phyloP scores from a whole-genome alignment of 2,888 invertebrate genomes.

The Seladonia tumulorum region DNA sequence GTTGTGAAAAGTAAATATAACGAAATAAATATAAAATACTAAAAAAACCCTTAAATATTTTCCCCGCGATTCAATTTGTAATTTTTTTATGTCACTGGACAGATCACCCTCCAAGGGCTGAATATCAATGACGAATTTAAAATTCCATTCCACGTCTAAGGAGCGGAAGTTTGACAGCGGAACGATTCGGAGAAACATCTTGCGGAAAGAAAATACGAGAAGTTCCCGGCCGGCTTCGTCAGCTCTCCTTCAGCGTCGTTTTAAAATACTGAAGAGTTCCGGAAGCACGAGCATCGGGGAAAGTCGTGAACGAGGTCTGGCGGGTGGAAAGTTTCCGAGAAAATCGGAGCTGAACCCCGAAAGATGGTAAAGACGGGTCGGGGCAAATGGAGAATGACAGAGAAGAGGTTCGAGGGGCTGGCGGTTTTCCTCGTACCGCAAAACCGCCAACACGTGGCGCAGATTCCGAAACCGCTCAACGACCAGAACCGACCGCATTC shows the following conservation, averaged over 20 bases:
- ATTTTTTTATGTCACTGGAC: no score
- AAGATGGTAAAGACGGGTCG: slow-evolving; percentile 61
- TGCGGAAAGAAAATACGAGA: neutral
- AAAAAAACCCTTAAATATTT: no score
- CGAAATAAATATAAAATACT: no score
- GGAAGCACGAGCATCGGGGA: neutral
- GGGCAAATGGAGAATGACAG: slow-evolving; percentile 61
- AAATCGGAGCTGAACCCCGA: slow-evolving; percentile 46
- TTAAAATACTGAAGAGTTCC: neutral
- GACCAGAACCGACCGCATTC: slow-evolving; percentile 71
- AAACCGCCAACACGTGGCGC: slow-evolving; percentile 82
- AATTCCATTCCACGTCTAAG: neutral
- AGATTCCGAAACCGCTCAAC: slow-evolving; percentile 78
- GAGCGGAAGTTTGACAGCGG: neutral
- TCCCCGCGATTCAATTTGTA: no score
- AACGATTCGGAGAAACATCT: neutral
- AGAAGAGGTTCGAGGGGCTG: slow-evolving; percentile 73
- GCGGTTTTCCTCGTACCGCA: slow-evolving; percentile 81
- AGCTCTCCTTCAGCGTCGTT: neutral
- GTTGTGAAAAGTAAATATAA: no score
- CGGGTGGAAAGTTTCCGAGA: slow-evolving; percentile 30
- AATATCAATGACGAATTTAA: neutral
- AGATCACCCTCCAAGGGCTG: neutral
- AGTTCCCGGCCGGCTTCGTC: neutral
- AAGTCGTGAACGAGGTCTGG: slow-evolving; percentile 3